phyloP scores from a whole-genome alignment of 2,888 invertebrate species.

The Ellobium chinense region DNA sequence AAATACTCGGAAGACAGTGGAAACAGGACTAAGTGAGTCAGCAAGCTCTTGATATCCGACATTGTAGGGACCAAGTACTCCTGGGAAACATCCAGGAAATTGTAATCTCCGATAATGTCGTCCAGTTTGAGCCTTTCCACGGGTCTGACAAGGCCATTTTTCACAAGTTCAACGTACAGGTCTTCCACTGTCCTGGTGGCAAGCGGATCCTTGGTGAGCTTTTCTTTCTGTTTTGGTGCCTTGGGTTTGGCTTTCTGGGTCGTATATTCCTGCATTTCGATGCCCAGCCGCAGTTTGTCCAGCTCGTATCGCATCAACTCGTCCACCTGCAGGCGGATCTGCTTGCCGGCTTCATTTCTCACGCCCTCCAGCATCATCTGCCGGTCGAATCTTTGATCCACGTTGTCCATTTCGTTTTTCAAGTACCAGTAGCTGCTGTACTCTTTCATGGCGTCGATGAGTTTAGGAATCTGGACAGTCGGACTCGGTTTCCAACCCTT shows the following conservation, averaged over 20 bases:
- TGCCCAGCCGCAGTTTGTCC: slow-evolving; percentile 22
- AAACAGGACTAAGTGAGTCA: slow-evolving; percentile 8
- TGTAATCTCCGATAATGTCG: slow-evolving; percentile 15
- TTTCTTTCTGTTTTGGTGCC: background rate
- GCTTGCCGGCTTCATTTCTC: slow-evolving; percentile 17
- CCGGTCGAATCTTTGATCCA: slow-evolving; percentile 18
- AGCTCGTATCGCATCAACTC: slow-evolving; percentile 32
- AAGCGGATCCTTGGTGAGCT: slow-evolving; percentile 12
- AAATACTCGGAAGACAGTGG: slow-evolving; percentile 4
- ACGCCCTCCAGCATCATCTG: slow-evolving; percentile 30
- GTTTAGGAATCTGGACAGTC: background rate
- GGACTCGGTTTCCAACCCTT: slow-evolving; percentile 14
- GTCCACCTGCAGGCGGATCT: slow-evolving; percentile 27
- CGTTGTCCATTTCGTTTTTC: slow-evolving; percentile 31
- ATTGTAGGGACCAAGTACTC: slow-evolving; percentile 3
- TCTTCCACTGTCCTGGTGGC: slow-evolving; percentile 27
- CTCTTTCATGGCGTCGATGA: slow-evolving; percentile 3
- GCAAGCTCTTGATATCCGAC: slow-evolving; percentile 1
- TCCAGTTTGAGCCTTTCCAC: slow-evolving; percentile 8
- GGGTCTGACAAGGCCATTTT: slow-evolving; percentile 13
- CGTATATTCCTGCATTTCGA: background rate
- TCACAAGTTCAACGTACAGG: slow-evolving; percentile 25
- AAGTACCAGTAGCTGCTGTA: slow-evolving; percentile 30
- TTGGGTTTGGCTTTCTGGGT: background rate
- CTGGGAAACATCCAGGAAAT: background rate